Evolutionary conservation across 2,888 invertebrate genomes (phyloP), one percentile per base, ranked within the genome.

Genomic region (Drosophila basisetae): DNA sequence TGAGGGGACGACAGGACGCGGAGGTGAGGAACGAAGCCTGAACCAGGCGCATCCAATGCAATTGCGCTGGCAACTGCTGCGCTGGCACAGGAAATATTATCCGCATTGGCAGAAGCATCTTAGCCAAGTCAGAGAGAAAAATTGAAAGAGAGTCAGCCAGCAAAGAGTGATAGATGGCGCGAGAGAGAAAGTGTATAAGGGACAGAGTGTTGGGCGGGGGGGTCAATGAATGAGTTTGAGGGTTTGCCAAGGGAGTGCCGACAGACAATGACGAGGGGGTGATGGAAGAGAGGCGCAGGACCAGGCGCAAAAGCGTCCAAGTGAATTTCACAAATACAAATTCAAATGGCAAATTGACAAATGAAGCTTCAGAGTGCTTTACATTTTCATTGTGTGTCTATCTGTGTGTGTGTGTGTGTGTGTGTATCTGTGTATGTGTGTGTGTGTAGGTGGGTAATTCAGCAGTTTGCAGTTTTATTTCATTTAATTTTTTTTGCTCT

Each of bases 311-410:
- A 88, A 90, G 88, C 85, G 90, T 90, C 90, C 85, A 85, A 85
- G 85, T 85, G 85, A 85, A 85, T 88, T 85, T 79, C 79, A 84
- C 85, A 85, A 90, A 85, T 90, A 90, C 85, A 85, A 85, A 85
- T 85, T 89, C 90, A 85, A 85, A 90, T 90, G 90, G 88, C 88
- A 85, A 85, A 85, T 85, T 85, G 85, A 85, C 85, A 89, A 85
- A 85, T 85, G 85, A 85, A 85, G 90, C 90, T 89, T 89, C 83
- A 74, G 78, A 90, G 88, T 83, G 80, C 88, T 85, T 90, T 85
- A 84, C 84, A 80, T 89, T 85, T 89, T 70, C 85, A 87, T 85
- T 85, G 85, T 84, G 75, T 73, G 72, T 66, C 68, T 59, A 53
- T 43, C 52, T 53, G 22, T 79, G 59, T 84, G 52, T 73, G 53